phyloP scores from a whole-genome alignment of 2,888 invertebrate genomes.

The Syrphus vitripennis region DNA sequence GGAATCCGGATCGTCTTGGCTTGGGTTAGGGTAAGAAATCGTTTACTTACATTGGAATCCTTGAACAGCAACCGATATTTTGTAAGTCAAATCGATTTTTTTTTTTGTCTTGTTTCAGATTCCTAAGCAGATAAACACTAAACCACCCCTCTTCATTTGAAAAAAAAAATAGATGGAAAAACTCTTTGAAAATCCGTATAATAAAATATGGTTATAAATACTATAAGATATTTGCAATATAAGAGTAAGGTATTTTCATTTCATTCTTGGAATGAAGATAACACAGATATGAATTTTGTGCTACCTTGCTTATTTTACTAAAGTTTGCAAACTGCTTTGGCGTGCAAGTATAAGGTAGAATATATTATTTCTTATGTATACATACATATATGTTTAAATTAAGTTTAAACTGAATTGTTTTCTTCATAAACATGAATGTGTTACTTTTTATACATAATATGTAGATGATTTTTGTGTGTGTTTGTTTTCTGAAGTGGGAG shows the following conservation, averaged over 20 bases:
- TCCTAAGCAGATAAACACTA: neutral
- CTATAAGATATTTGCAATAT: constrained; percentile 27
- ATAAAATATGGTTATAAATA: constrained; percentile 11
- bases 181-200: constrained; percentile 6
- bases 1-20: neutral
- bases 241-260: neutral
- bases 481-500: neutral
- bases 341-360: no score
- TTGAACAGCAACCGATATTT: constrained; percentile 48
- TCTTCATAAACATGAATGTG: constrained; percentile 3
- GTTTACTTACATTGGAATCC: constrained; percentile 34
- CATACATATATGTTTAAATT: neutral
- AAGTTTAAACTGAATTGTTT: constrained; percentile 31
- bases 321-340: constrained; percentile 2
- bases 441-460: neutral
- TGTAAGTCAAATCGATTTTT: constrained; percentile 49
- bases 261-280: constrained; percentile 27
- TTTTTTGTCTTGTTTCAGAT: neutral
- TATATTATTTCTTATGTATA: neutral
- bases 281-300: constrained; percentile 55
- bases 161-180: neutral
- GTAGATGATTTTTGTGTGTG: no score
- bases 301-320: constrained; percentile 21
- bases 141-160: neutral
- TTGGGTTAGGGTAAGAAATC: constrained; percentile 14